These are phyloP conservation scores for Pogonognathellus flavescens DNA, from an alignment of 1,140 invertebrate genomes.

Conservation along the genomic window DNA sequence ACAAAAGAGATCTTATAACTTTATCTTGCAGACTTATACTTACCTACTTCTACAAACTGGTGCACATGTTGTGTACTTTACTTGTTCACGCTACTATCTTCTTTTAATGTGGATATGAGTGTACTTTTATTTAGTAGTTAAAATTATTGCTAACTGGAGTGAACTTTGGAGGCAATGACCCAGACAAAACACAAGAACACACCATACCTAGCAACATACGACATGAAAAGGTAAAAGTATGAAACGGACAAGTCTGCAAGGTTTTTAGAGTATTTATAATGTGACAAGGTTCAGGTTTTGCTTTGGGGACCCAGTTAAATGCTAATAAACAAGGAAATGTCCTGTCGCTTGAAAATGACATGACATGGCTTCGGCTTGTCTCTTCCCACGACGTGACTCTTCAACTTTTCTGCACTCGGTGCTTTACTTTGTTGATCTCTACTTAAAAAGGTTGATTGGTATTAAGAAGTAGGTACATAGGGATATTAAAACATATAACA, in stretches of 20 bases:
- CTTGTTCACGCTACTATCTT: too few relatives aligned
- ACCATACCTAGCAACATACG: background rate
- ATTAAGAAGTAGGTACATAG: background rate
- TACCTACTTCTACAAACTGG: too few relatives aligned
- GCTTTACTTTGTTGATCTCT: background rate
- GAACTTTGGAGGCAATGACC: slow-evolving; percentile 29
- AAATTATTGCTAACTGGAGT: slow-evolving; percentile 40
- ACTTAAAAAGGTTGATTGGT: background rate
- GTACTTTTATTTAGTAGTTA: background rate
- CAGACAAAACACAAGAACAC: slow-evolving; percentile 1
- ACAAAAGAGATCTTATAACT: background rate
- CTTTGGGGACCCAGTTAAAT: background rate
- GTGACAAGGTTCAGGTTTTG: slow-evolving; percentile 40
- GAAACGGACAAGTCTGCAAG: too few relatives aligned
- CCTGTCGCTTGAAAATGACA: slow-evolving; percentile 43
- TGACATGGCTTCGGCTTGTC: slow-evolving; percentile 1
- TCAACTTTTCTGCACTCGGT: background rate
- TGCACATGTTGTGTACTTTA: too few relatives aligned
- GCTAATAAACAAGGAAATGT: slow-evolving; percentile 43
- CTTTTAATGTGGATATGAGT: background rate
- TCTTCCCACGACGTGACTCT: slow-evolving; percentile 24
- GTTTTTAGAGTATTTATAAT: slow-evolving; percentile 19
- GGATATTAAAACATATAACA: background rate
- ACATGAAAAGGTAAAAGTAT: slow-evolving; percentile 18
- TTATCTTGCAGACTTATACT: too few relatives aligned